These are phyloP conservation scores for Bubo blakistoni DNA, from an alignment of 2,113 vertebrate genomes.

Conservation along the genomic window DNA sequence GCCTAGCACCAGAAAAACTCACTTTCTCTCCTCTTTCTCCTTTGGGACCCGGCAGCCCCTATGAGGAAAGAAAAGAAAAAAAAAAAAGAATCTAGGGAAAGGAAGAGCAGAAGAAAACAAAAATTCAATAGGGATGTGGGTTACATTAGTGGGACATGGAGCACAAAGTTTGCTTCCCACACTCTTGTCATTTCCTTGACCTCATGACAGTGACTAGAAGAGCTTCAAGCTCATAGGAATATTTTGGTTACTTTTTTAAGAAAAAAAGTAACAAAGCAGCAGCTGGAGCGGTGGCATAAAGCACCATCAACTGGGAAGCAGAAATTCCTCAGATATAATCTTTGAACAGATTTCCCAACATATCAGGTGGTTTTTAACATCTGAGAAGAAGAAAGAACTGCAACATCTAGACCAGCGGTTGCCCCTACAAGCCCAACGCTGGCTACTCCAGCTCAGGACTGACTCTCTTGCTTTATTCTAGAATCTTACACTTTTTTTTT, in stretches of 20 bases:
- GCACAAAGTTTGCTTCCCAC: neutral
- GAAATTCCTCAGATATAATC: neutral
- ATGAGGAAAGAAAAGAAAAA: neutral
- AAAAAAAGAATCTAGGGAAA: neutral
- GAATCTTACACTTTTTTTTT: neutral
- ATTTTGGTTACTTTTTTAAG: neutral
- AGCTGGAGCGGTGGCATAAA: neutral
- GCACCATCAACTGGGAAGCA: neutral
- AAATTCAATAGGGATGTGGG: neutral
- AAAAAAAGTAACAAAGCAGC: neutral
- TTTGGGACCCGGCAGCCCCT: slow-evolving; percentile 90
- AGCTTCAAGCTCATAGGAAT: neutral
- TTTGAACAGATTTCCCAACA: neutral
- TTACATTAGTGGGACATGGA: neutral
- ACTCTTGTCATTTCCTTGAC: neutral
- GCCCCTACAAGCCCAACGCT: neutral
- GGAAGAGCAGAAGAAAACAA: neutral
- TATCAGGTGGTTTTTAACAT: neutral
- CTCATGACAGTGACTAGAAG: neutral
- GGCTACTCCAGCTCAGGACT: neutral
- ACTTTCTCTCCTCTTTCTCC: slow-evolving; percentile 95
- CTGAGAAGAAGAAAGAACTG: neutral
- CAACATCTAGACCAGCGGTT: neutral
- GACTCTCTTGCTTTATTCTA: neutral
- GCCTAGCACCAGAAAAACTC: neutral